A percentile compares a stretch with the other conserved stretches of the same genome.
Conservation (phyloP, 1,140 invertebrate species). For the Heliothis subflexa region DNA sequence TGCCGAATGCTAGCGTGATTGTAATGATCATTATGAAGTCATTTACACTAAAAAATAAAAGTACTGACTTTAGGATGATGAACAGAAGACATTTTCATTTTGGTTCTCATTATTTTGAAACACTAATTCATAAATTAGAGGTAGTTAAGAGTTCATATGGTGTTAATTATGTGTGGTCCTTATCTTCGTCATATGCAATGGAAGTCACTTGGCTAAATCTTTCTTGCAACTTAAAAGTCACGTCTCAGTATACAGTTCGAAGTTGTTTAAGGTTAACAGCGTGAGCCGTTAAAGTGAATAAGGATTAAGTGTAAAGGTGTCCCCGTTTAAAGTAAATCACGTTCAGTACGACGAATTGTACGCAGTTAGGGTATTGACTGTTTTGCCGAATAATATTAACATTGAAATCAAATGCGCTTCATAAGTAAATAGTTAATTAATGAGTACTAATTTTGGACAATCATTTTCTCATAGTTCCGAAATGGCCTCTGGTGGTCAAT, state of each 20-base stretch:
- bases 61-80: not conserved
- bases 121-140: too few species aligned
- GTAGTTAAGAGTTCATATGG: too few species aligned
- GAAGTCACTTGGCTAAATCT: not conserved
- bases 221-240: not conserved
- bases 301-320: not conserved
- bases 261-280: not conserved
- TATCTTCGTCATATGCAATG: not conserved
- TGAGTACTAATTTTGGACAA: too few species aligned
- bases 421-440: not conserved
- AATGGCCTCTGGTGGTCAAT: too few species aligned
- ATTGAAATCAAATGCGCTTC: not conserved
- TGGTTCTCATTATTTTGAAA: not conserved
- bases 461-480: too few species aligned
- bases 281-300: not conserved
- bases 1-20: too few species aligned
- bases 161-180: not conserved
- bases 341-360: not conserved
- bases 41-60: too few species aligned
- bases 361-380: conserved; percentile 14
- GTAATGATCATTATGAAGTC: too few species aligned
- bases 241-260: not conserved
- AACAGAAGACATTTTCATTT: not conserved
- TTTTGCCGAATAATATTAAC: not conserved
- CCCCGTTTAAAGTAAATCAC: not conserved